These are phyloP conservation scores for Prionailurus bengalensis DNA, from an alignment of 2,113 vertebrate genomes.

Conservation along the genomic window DNA sequence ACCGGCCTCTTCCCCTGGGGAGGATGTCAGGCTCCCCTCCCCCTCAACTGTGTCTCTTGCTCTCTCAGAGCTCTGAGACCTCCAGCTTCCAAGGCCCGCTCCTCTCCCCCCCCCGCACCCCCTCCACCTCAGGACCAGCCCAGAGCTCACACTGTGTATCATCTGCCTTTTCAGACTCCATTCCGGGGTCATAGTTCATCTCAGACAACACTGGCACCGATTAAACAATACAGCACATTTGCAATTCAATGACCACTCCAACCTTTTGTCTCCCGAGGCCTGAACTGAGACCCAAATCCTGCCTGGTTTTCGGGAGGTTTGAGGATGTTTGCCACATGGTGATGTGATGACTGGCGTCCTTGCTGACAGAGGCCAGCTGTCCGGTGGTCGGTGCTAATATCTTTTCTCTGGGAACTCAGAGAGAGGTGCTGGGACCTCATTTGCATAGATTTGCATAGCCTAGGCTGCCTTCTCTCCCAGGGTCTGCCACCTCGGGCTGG, in stretches of 20 bases:
- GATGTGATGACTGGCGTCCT: neutral
- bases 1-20: neutral
- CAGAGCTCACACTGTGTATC: neutral
- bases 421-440: neutral
- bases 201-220: neutral
- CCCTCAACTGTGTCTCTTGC: no score
- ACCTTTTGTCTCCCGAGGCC: neutral
- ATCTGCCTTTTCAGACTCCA: neutral
- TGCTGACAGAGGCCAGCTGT: conserved; percentile 19
- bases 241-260: neutral
- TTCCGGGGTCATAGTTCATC: neutral
- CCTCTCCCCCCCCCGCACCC: no score
- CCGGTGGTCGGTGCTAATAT: neutral
- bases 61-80: neutral
- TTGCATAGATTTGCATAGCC: conserved; percentile 72
- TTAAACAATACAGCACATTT: neutral
- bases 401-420: conserved; percentile 2
- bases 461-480: neutral
- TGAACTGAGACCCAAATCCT: neutral
- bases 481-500: conserved; percentile 2
- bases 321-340: neutral
- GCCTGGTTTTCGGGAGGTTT: neutral
- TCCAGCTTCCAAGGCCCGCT: neutral
- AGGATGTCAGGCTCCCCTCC: no score
- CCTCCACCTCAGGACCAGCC: neutral